phyloP scores from a whole-genome alignment of 2,888 invertebrate species.

The Nowickia ferox region DNA sequence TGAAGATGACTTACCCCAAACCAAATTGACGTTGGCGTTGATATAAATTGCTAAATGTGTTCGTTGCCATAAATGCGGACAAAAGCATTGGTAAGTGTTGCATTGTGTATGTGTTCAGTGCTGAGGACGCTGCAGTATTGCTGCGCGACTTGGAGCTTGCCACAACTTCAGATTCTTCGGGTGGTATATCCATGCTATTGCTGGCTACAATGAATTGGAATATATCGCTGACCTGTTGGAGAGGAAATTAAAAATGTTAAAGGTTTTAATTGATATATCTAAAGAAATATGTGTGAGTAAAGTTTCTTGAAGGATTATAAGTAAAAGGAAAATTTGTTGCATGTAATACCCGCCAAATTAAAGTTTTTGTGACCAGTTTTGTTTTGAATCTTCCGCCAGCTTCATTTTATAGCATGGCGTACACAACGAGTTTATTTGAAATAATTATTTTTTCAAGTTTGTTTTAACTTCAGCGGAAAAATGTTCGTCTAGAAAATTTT shows the following conservation, averaged over 20 bases:
- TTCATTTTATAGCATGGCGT: too few relatives aligned
- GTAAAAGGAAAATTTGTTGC: too few relatives aligned
- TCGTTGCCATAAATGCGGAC: conserved; percentile 69
- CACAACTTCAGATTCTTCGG: conserved; percentile 83
- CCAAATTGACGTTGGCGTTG: conserved; percentile 75
- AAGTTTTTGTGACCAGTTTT: too few relatives aligned
- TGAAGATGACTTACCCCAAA: conserved; percentile 76
- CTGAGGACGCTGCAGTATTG: conserved; percentile 75
- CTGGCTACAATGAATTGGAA: conserved; percentile 86
- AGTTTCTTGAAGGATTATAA: too few relatives aligned
- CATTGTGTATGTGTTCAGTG: conserved; percentile 69
- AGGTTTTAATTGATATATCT: too few relatives aligned
- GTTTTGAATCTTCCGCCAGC: too few relatives aligned
- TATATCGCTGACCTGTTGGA: conserved; percentile 86
- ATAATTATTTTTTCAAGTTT: too few relatives aligned
- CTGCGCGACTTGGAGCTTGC: conserved; percentile 83
- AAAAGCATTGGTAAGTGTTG: conserved; percentile 65
- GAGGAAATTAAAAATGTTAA: conserved; percentile 6
- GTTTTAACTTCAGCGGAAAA: too few relatives aligned
- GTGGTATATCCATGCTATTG: conserved; percentile 81
- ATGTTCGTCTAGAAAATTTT: too few relatives aligned
- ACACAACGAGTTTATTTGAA: too few relatives aligned
- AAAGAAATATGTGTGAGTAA: too few relatives aligned
- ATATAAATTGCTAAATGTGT: conserved; percentile 74
- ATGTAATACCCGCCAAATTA: too few relatives aligned